phyloP scores from a whole-genome alignment of 2,113 vertebrate genomes.

The Pristiophorus japonicus region DNA sequence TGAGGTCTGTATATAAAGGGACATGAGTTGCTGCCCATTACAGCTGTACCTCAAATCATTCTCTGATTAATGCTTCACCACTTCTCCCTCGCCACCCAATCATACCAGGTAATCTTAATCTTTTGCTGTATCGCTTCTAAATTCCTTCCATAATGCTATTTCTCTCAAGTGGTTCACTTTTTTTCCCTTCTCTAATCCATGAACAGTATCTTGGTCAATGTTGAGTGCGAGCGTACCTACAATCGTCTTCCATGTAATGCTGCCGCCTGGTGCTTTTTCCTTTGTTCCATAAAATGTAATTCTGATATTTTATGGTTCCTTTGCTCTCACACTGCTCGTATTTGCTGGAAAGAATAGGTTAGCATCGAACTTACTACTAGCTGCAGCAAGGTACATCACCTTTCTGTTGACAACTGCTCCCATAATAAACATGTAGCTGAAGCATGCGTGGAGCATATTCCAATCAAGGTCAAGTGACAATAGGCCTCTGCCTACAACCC shows the following conservation, averaged over 20 bases:
- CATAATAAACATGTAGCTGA: neutral
- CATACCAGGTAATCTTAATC: neutral
- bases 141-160: neutral
- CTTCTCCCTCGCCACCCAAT: neutral
- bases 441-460: neutral
- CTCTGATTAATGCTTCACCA: neutral
- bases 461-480: neutral
- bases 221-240: too few relatives aligned
- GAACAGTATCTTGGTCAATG: neutral
- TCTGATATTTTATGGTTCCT: neutral
- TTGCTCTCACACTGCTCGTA: neutral
- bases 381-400: neutral
- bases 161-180: neutral
- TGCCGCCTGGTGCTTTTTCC: neutral
- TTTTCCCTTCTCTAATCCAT: neutral
- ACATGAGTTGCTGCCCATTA: neutral
- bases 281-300: neutral
- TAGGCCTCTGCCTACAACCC: too few relatives aligned
- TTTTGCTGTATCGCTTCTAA: neutral
- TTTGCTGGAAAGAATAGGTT: neutral
- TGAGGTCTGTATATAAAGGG: neutral
- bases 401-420: neutral
- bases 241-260: too few relatives aligned
- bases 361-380: too few relatives aligned
- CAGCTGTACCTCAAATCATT: neutral